Conservation (phyloP, 2,888 invertebrate species). For the Dugesia japonica region DNA sequence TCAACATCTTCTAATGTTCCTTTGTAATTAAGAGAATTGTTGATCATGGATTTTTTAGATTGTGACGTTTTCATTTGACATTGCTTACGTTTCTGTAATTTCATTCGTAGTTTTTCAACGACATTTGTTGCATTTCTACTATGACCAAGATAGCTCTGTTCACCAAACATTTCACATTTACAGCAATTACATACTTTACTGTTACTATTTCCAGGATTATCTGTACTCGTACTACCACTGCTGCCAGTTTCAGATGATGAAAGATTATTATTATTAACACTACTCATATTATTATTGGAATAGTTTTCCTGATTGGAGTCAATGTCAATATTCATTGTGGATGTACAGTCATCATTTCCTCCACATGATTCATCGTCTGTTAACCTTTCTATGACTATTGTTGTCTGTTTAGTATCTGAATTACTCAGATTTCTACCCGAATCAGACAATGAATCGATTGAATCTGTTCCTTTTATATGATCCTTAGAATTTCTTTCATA, state of each 20-base stretch:
- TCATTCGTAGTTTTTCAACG: not conserved
- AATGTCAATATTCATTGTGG: not conserved
- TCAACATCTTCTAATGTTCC: not conserved
- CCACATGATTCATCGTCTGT: constrained; percentile 10
- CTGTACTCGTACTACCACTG: not conserved
- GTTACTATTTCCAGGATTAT: not conserved
- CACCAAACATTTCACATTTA: constrained; percentile 12
- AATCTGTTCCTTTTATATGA: not conserved
- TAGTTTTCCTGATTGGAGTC: not conserved
- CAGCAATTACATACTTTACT: constrained; percentile 14
- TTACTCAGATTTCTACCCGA: not conserved
- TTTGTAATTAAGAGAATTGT: not conserved
- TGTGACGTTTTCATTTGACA: not conserved
- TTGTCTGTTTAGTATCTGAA: not conserved
- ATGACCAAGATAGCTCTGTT: not conserved
- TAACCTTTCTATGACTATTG: not conserved
- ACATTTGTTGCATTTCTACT: not conserved
- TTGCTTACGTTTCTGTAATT: not conserved
- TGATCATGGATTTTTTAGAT: not conserved
- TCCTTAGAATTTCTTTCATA: not conserved
- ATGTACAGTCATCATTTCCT: not conserved
- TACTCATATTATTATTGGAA: not conserved
- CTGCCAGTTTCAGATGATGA: not conserved
- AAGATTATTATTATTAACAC: not conserved
- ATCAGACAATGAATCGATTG: not conserved